phyloP scores from a whole-genome alignment of 2,888 invertebrate genomes.

The Drosophila fungiperda region DNA sequence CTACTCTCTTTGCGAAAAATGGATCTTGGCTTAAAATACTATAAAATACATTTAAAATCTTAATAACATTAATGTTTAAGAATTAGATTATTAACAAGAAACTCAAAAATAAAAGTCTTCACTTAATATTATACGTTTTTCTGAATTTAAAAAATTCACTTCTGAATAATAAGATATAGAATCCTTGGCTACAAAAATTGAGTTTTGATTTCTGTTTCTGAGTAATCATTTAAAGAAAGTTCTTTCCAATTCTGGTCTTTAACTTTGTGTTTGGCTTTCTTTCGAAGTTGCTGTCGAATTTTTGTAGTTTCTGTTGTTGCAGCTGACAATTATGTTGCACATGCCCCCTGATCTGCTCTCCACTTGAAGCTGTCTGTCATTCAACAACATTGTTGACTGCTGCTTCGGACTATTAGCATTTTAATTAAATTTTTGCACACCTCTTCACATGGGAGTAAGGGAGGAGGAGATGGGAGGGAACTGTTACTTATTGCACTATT shows the following conservation, averaged over 20 bases:
- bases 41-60: no score
- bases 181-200: background rate
- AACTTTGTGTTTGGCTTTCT: conserved; percentile 26
- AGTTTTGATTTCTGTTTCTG: background rate
- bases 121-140: no score
- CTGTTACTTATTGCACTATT: background rate
- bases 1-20: no score
- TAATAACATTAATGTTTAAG: no score
- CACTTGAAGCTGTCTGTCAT: conserved; percentile 56
- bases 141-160: no score
- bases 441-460: background rate
- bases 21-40: no score
- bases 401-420: conserved; percentile 73
- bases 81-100: no score
- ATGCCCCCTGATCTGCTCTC: conserved; percentile 18
- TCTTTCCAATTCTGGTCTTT: conserved; percentile 3
- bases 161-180: background rate
- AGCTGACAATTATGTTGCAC: conserved; percentile 70
- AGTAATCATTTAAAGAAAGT: background rate
- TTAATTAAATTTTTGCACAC: conserved; percentile 74
- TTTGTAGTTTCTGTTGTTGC: background rate
- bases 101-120: no score
- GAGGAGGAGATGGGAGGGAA: background rate
- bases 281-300: background rate
- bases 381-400: conserved; percentile 72